A percentile compares a stretch with the other conserved stretches of the same genome.
These are phyloP conservation scores for Drepana arcuata DNA, from an alignment of 1,140 invertebrate species.

Conservation along the genomic window DNA sequence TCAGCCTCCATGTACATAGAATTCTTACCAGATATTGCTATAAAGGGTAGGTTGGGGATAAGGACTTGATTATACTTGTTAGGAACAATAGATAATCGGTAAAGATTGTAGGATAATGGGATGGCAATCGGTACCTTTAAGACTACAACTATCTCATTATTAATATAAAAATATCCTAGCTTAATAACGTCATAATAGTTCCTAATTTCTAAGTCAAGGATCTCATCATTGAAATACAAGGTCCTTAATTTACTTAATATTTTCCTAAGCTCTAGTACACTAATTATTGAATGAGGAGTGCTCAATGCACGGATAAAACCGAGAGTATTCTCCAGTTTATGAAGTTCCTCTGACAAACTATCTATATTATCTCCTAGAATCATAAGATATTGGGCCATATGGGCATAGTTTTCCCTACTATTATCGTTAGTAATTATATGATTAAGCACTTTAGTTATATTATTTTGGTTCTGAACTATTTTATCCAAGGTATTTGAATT, in stretches of 20 bases:
- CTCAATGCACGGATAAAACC: constrained; percentile 24
- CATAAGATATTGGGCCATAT: constrained; percentile 22
- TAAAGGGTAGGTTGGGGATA: constrained; percentile 16
- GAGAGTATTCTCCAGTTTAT: constrained; percentile 26
- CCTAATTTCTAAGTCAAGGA: too few relatives aligned
- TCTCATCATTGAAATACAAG: constrained; percentile 14
- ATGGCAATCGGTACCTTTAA: constrained; percentile 24
- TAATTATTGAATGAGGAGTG: constrained; percentile 22
- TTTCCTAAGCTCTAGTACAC: constrained; percentile 8
- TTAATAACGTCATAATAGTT: constrained; percentile 27
- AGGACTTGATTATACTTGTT: too few relatives aligned
- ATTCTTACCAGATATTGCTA: constrained; percentile 7
- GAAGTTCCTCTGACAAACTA: constrained; percentile 20
- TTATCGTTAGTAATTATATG: constrained; percentile 4
- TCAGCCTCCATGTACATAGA: too few relatives aligned
- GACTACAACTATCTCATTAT: too few relatives aligned
- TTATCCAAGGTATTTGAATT: constrained; percentile 7
- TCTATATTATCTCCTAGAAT: constrained; percentile 28
- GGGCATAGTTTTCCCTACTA: constrained; percentile 16
- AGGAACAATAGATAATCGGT: too few relatives aligned
- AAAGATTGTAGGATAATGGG: too few relatives aligned
- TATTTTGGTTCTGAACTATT: constrained; percentile 13
- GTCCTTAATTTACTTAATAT: constrained; percentile 17
- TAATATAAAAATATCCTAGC: constrained; percentile 24
- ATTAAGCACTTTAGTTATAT: constrained; percentile 3